Base-by-base conservation (phyloP, 2,888 invertebrate genomes). In the Hemicrepidius hirtus region DNA sequence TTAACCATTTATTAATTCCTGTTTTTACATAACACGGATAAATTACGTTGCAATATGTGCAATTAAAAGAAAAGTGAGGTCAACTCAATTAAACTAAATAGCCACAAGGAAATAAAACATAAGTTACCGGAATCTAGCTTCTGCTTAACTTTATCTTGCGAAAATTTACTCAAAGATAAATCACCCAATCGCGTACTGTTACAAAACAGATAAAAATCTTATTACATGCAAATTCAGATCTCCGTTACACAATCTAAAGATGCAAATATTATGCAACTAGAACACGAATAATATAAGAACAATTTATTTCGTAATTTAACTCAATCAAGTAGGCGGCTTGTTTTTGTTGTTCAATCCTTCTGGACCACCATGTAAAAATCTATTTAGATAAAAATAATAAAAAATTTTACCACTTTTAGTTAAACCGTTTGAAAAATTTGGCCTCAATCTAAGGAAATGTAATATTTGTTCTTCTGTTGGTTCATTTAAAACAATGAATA, bases 401-500 rank as follows among this genome's bases (percentile, higher is more conserved):
- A n/a, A n/a, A n/a, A n/a, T n/a, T n/a, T n/a, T n/a, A n/a, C n/a
- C n/a, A n/a, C n/a, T n/a, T n/a, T n/a, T n/a, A n/a, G n/a, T n/a
- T n/a, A n/a, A n/a, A n/a, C n/a, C n/a, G n/a, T n/a, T n/a, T n/a
- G n/a, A n/a, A n/a, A n/a, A 32, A 7, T 32, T 32, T 32, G 9
- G 32, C 32, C 32, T 32, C 32, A 32, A 32, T 32, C 7, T 6
- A 32, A 5, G 32, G 32, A 9, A 32, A 32, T 32, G 9, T 32
- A 32, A 9, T 9, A 9, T 32, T 32, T 40, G 16, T 46, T 46
- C 46, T 40, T 40, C 13, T 40, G 13, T 18, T 18, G 18, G 2
- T 20, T 44, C n/a, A 10, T 18, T 50, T 55, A 40, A 37, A 66
- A 66, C 68, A 68, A 57, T 59, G 37, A 55, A 13, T 32, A 67